Evolutionary conservation across 2,113 vertebrate genomes (phyloP).

Genomic region (Eulemur rufifrons): DNA sequence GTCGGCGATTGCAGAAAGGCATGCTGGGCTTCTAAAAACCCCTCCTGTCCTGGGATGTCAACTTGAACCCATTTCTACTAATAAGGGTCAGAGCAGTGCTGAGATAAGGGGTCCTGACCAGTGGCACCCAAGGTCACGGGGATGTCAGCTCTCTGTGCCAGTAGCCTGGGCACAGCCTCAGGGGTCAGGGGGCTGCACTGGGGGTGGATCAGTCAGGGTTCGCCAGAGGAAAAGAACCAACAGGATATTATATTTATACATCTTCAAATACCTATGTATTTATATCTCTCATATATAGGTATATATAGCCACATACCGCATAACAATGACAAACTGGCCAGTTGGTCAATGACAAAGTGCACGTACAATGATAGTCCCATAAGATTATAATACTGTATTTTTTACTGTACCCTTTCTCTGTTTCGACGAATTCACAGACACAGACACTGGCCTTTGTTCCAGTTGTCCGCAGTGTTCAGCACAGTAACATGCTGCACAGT

Average conservation of each 20-base stretch:
- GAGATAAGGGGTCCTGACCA: background rate
- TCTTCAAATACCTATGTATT: background rate
- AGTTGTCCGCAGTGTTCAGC: background rate
- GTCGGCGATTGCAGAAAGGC: background rate
- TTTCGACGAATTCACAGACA: background rate
- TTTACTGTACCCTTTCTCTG: background rate
- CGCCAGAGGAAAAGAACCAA: background rate
- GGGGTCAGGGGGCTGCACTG: too few species aligned
- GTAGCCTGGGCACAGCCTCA: background rate
- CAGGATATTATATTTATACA: background rate
- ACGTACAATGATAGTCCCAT: background rate
- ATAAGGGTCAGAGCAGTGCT: background rate
- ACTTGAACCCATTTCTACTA: background rate
- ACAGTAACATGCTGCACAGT: background rate
- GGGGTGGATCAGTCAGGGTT: background rate
- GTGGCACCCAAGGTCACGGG: background rate
- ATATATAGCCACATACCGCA: background rate
- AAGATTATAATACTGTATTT: background rate
- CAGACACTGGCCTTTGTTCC: background rate
- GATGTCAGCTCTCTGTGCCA: background rate
- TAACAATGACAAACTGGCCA: background rate
- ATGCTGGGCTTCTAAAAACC: background rate
- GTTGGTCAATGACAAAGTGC: background rate
- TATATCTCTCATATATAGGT: too few species aligned
- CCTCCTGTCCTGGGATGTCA: background rate